Evolutionary conservation across 2,113 vertebrate species (phyloP).

Genomic region (Cyphomyrus plagiostoma): DNA sequence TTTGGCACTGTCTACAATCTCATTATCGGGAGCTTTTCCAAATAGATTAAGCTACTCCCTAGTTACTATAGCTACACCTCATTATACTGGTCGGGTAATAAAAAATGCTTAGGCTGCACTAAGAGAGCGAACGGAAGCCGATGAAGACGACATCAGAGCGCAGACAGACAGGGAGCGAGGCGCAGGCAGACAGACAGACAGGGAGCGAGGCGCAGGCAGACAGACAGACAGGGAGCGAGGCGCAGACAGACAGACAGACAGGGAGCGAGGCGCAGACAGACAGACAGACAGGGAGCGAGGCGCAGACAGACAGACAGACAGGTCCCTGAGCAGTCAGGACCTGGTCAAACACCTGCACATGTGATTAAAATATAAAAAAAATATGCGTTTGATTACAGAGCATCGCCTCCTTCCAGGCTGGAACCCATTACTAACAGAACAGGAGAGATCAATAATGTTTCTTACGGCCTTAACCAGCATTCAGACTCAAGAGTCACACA

Average conservation of each 20-base stretch:
- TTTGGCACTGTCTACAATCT: constrained; percentile 30
- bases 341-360: not conserved
- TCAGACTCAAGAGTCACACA: not conserved
- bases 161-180: not conserved
- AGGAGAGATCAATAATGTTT: not conserved
- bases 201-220: not conserved
- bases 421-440: not conserved
- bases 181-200: not conserved
- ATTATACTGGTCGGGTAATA: constrained; percentile 36
- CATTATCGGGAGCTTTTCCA: constrained; percentile 33
- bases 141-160: not conserved
- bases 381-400: not conserved
- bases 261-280: too few relatives aligned
- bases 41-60: constrained; percentile 33
- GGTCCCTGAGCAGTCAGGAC: not conserved
- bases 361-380: not conserved
- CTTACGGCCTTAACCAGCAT: not conserved
- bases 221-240: too few relatives aligned
- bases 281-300: not conserved
- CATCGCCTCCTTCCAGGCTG: not conserved
- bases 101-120: constrained; percentile 35
- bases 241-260: too few relatives aligned
- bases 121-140: not conserved
- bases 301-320: not conserved
- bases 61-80: constrained; percentile 29